Evolutionary conservation across 2,113 vertebrate genomes (phyloP), one percentile per base, ranked within the genome.

Genomic region (Ochotona curzoniae): DNA sequence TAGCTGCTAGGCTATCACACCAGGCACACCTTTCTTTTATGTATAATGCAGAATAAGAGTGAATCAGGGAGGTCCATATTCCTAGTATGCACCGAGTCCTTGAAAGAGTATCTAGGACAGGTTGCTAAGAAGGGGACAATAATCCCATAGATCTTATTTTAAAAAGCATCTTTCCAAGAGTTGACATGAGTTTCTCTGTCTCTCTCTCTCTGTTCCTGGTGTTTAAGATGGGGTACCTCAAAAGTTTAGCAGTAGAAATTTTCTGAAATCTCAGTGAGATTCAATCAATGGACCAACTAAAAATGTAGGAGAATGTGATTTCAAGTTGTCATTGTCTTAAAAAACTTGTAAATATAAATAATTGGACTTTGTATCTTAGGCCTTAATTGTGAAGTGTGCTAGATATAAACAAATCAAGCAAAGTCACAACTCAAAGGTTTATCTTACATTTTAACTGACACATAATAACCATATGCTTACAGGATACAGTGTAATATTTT

Each of bases 251-350:
- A 70, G 20, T 38, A 12, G 9, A 61, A 15, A 30, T 87, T 71
- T 85, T 66, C 51, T 71, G 49, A 80, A 25, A 28, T 75, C 76
- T 96, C 10, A 20, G 28, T 89, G 44, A 21, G 21, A 78, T 44
- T 91, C 44, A 74, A 49, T n/a, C 47, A 83, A 26, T 14, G 63
- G 30, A 66, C 23, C 75, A 94, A 90, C 54, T 67, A 67, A 91
- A 78, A 92, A 60, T 32, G 11, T 35, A 47, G 35, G n/a, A 20
- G 30, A 63, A 54, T n/a, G 47, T 23, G 63, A 38, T 60, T 88
- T 60, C 38, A 61, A 83, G 47, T 70, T 26, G 78, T 88, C 18
- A 38, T 60, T 60, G 81, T 44, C 44, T 64, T 88, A 63, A 84
- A 20, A 60, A 81, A 86, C 76, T 47, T n/a, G 51, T 5, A 73